Base-by-base conservation (phyloP, 2,888 invertebrate species). In the Drosophila helvetica region DNA sequence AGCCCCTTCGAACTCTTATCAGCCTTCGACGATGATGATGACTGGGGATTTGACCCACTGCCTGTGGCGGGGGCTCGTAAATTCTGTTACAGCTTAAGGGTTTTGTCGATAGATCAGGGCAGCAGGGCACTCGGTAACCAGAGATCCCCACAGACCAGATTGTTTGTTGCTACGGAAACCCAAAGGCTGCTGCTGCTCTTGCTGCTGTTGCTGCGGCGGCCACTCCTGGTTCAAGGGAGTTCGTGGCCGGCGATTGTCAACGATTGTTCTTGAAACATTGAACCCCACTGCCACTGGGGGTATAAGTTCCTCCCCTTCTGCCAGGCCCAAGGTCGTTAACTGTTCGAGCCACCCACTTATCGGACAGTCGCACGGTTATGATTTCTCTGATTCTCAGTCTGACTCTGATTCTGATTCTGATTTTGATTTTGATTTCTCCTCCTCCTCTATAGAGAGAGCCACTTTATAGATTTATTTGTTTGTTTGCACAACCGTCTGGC, bases 211-310 rank as follows among this genome's bases (percentile, higher is more conserved):
- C 17, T 22, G 19, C 42, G 15, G 19, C 17, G n/a, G 9, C 38
- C 27, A 1, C 8, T 7, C 0, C 9, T 8, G 73, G 84, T 82
- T 82, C 81, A 82, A 7, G 83, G 75, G 18, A 71, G 80, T 79
- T 79, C 71, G 60, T 22, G 48, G n/a, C 33, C 6, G 38, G 15
- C 15, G 38, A 33, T 38, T 52, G 17, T 43, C 50, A 53, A 33
- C 59, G 59, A n/a, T 54, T 55, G 74, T 47, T 69, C 55, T 86
- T 76, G 63, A 76, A 64, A 38, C 65, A 58, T 59, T 70, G 79
- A 79, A 81, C 27, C 27, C 8, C 8, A 27, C 27, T 7, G 27
- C 2, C 27, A 27, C 27, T 27, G 27, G 27, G 12, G 48, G 43
- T 8, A 19, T 46, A 55, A 42, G 58, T 22, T 59, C 9, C 47